A percentile compares a stretch with the other conserved stretches of the same genome.
These are phyloP conservation scores for Syritta pipiens DNA, from an alignment of 2,888 invertebrate genomes.

Conservation along the genomic window DNA sequence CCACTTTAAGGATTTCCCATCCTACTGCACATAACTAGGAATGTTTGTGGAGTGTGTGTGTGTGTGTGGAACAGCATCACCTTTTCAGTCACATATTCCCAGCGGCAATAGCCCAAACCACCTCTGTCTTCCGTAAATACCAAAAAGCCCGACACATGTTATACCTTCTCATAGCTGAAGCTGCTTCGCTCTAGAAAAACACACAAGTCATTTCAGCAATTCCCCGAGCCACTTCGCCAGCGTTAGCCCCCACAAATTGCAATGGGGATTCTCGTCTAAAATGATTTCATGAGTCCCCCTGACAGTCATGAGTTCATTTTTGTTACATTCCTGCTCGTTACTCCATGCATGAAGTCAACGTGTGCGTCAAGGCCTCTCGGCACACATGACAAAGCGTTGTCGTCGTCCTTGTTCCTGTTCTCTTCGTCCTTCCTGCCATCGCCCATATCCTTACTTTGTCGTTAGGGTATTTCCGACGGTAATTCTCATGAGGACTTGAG, in stretches of 20 bases:
- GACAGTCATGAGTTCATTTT: slow-evolving; percentile 59
- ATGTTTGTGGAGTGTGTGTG: no score
- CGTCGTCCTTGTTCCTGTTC: slow-evolving; percentile 46
- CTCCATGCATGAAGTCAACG: slow-evolving; percentile 45
- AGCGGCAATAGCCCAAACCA: background rate
- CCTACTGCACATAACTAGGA: no score
- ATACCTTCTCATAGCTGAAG: slow-evolving; percentile 29
- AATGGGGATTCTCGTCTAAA: slow-evolving; percentile 60
- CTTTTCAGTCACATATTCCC: slow-evolving; percentile 40
- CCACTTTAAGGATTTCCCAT: no score
- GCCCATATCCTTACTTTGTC: no score
- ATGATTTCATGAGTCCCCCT: slow-evolving; percentile 46
- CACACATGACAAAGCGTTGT: slow-evolving; percentile 55
- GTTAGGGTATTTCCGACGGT: slow-evolving; percentile 57
- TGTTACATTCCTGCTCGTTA: slow-evolving; percentile 49
- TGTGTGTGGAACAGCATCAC: slow-evolving; percentile 45
- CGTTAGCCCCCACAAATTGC: slow-evolving; percentile 60
- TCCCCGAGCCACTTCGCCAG: slow-evolving; percentile 72
- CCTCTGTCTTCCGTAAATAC: slow-evolving; percentile 24
- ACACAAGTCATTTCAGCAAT: slow-evolving; percentile 78
- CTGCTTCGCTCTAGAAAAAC: slow-evolving; percentile 45
- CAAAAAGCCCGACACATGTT: slow-evolving; percentile 43
- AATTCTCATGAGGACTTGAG: slow-evolving; percentile 44
- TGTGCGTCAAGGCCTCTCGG: slow-evolving; percentile 55
- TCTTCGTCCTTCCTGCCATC: no score